Conservation (phyloP, 2,797 vertebrate species). For the Aldrovandia affinis region DNA sequence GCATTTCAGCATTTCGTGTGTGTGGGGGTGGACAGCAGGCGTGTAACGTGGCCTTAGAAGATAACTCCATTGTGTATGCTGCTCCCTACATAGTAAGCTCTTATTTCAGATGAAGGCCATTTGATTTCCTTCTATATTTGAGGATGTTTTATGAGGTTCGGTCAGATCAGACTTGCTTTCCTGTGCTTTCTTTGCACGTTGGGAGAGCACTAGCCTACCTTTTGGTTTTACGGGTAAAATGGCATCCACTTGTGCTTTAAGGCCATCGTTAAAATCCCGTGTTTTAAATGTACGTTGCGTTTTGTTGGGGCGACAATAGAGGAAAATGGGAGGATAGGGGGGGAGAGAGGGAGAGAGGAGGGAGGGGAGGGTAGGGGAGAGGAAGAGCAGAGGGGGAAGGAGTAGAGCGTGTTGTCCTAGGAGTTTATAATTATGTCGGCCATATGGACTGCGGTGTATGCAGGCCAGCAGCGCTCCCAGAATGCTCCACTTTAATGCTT, state of each 20-base stretch:
- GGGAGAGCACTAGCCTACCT: not conserved
- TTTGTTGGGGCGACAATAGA: not conserved
- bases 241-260: not conserved
- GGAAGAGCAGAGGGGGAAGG: not conserved
- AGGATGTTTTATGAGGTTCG: not conserved
- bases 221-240: not conserved
- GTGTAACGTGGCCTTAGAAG: not conserved
- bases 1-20: too few species aligned
- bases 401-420: not conserved
- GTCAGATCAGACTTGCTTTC: not conserved
- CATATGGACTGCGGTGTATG: not conserved
- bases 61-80: not conserved
- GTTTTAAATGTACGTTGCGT: not conserved
- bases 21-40: not conserved
- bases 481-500: constrained; percentile 25
- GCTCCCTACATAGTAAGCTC: not conserved
- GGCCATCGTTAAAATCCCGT: not conserved
- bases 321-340: not conserved
- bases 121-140: not conserved
- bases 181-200: not conserved
- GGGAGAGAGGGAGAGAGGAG: not conserved
- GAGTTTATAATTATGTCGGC: too few species aligned
- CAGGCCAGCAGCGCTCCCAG: not conserved
- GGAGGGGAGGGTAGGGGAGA: not conserved
- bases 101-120: not conserved